Conservation (phyloP, 2,888 invertebrate species). For the Pristionchus maxplancki region DNA sequence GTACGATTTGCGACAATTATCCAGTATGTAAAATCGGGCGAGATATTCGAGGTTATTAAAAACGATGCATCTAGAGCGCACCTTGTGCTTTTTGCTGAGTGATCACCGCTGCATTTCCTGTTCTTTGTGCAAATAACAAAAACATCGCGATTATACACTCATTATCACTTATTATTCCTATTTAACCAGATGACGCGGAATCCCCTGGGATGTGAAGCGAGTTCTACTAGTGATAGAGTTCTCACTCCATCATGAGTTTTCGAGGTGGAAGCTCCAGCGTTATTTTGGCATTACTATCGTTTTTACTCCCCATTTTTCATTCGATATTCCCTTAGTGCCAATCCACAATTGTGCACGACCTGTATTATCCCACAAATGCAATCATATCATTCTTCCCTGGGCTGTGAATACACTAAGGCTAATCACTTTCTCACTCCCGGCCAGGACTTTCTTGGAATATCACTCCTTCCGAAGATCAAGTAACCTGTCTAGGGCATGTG, state of each 20-base stretch:
- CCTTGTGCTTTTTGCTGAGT: too few relatives aligned
- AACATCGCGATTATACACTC: neutral
- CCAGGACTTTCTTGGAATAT: neutral
- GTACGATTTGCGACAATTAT: too few relatives aligned
- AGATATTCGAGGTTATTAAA: too few relatives aligned
- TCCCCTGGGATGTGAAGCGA: neutral
- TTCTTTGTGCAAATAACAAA: too few relatives aligned
- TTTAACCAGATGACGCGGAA: neutral
- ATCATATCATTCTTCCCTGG: neutral
- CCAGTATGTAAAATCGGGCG: too few relatives aligned
- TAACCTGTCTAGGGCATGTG: too few relatives aligned
- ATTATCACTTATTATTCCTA: neutral
- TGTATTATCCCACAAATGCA: neutral
- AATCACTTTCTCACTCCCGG: neutral
- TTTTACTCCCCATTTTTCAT: neutral
- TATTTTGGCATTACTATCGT: neutral
- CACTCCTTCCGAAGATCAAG: too few relatives aligned
- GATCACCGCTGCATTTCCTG: too few relatives aligned
- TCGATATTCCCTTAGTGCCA: neutral
- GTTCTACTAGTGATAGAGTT: neutral
- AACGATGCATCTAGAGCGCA: too few relatives aligned
- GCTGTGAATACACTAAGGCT: neutral
- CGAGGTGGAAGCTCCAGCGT: neutral
- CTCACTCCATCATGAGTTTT: neutral
- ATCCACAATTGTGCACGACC: neutral